Base-by-base conservation (phyloP, 2,888 invertebrate species). In the Ecliptopera silaceata region DNA sequence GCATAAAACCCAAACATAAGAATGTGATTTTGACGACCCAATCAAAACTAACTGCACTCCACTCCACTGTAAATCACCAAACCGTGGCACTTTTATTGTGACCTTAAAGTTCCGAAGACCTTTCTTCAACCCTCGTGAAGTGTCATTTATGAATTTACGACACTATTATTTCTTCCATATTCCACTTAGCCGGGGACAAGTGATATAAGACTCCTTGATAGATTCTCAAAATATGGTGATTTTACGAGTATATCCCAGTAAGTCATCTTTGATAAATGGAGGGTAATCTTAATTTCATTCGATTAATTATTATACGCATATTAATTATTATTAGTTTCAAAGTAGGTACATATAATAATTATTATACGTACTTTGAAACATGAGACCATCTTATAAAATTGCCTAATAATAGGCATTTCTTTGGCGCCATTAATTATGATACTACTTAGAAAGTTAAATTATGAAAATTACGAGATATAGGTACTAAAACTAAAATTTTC, bases 91-190 rank as follows among this genome's bases (percentile, higher is more conserved):
- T 83, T 84, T 83, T 81, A 84, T 80, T 79, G 80, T 79, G 71
- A 80, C 82, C 83, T 82, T 80, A 76, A 78, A 81, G 82, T 77
- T 84, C 70, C 68, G 69, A 62, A 70, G 78, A 80, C 70, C 79
- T 82, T 66, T 67, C 66, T 70, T 73, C 71, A 59, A 66, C 70
- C 71, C 74, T 74, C 70, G 67, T 68, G 71, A 80, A 79, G 72
- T 81, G 84, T 79, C 79, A 79, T 80, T 79, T 80, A 79, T 75
- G 71, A 84, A 83, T 86, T 84, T 82, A 86, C 76, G 76, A 72
- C 73, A 73, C 75, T 78, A 80, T 79, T 80, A 78, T 77, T 74
- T 74, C 69, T 70, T 67, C 63, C 67, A 63, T 68, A 68, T 72
- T 68, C 66, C 62, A 67, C 47, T 56, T 56, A 64, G 66, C 68